A percentile compares a stretch with the other conserved stretches of the same genome.
These are phyloP conservation scores for Leucoma salicis DNA, from an alignment of 2,888 invertebrate species.

Conservation along the genomic window DNA sequence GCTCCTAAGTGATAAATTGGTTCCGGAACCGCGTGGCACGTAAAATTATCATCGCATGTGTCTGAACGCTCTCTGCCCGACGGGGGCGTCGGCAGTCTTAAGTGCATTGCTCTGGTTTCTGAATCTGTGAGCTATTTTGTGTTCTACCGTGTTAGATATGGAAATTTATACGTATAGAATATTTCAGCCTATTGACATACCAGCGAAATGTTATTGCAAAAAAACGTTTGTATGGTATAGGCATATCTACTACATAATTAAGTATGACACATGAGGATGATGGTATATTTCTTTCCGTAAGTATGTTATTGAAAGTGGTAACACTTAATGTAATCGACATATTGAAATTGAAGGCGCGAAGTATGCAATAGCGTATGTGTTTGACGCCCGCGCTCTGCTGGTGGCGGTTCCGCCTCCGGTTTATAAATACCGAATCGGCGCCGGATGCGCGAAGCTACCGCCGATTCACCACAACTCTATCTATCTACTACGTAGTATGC, in stretches of 20 bases:
- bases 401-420: slow-evolving; percentile 65
- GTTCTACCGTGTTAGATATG: slow-evolving; percentile 16
- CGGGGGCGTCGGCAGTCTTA: slow-evolving; percentile 40
- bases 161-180: slow-evolving; percentile 1
- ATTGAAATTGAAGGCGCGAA: slow-evolving; percentile 48
- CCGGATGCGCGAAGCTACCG: slow-evolving; percentile 63
- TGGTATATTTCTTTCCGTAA: slow-evolving; percentile 10
- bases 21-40: slow-evolving; percentile 74
- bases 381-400: slow-evolving; percentile 55
- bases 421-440: slow-evolving; percentile 73
- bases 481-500: slow-evolving; percentile 31
- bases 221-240: too few species aligned
- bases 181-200: neutral
- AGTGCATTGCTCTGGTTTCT: slow-evolving; percentile 69
- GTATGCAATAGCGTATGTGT: slow-evolving; percentile 32
- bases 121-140: slow-evolving; percentile 38
- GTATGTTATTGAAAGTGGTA: slow-evolving; percentile 27
- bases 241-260: too few species aligned
- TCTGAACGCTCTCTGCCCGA: slow-evolving; percentile 45
- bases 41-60: slow-evolving; percentile 70
- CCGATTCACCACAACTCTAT: slow-evolving; percentile 38
- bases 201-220: neutral
- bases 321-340: slow-evolving; percentile 38
- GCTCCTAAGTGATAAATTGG: slow-evolving; percentile 80
- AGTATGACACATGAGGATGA: slow-evolving; percentile 14